A percentile compares a stretch with the other conserved stretches of the same genome.
Conservation (phyloP, 2,113 vertebrate species). For the Macquaria ambigua region DNA sequence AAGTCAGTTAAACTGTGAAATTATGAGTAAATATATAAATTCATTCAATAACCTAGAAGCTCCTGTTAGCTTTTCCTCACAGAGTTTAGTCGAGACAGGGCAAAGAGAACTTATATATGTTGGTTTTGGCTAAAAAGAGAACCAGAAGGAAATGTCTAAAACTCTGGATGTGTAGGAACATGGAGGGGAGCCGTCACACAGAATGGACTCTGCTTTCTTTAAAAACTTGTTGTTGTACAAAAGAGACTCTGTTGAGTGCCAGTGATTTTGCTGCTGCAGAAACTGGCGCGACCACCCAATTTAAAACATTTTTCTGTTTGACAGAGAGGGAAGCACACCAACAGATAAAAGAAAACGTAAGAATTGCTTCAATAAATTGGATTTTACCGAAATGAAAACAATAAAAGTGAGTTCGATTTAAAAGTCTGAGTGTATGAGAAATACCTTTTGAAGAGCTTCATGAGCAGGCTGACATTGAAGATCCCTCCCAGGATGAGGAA, state of each 20-base stretch:
- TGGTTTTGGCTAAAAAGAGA: neutral
- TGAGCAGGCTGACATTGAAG: conserved; percentile 95
- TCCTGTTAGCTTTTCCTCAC: neutral
- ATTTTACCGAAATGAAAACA: neutral
- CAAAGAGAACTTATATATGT: neutral
- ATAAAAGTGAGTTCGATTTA: conserved; percentile 3
- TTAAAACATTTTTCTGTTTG: neutral
- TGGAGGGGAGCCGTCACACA: conserved; percentile 17
- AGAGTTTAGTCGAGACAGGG: neutral
- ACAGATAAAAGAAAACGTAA: neutral
- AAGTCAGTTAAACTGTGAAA: neutral
- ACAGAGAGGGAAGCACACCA: neutral
- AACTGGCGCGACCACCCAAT: neutral
- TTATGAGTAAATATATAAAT: neutral
- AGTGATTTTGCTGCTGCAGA: conserved; percentile 25
- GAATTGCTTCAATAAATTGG: conserved; percentile 4
- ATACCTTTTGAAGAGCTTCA: conserved; percentile 98
- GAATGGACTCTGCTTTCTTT: neutral
- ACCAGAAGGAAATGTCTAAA: neutral
- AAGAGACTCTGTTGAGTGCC: conserved; percentile 22
- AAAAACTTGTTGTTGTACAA: neutral
- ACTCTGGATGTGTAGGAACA: neutral
- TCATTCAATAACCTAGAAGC: neutral
- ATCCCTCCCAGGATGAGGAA: conserved; percentile 95
- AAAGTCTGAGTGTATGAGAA: neutral